Evolutionary conservation across 2,888 invertebrate species (phyloP), one percentile per base, ranked within the genome.

Genomic region (Spisula subtruncata): DNA sequence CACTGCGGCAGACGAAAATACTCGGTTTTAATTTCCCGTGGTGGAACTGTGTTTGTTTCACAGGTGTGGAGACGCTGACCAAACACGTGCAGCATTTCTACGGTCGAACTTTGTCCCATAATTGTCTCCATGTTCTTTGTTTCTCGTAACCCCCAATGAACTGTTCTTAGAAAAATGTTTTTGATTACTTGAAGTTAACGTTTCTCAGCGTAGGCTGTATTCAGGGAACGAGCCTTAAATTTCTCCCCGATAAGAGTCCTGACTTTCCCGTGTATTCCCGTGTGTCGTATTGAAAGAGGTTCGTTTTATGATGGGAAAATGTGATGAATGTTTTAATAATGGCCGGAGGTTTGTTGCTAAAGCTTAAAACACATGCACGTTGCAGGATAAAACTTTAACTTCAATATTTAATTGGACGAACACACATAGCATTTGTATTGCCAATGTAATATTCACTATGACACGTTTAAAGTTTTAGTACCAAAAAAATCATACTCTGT

Each of bases 21-120:
- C 60, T 75, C 79, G 71, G 60, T 88, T 88, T 88, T 88, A 88
- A 88, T 88, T 88, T 88, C 87, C 87, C 83, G 66, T 79, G 54
- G 84, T 83, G 83, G 83, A 84, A 83, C 56, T 60, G 56, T 35
- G 80, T 79, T 54, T 86, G 60, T 83, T 80, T 18, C 87, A 84
- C 87, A 88, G 87, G 87, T 88, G 87, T 80, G 60, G 29, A 25
- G 75, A 51, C 80, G 46, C 35, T 81, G 83, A 80, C 83, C 83
- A 29, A 35, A 60, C 87, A 83, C 87, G 87, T 88, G 87, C 80
- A 5, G 1, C 12, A 8, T 60, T 80, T 46, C 20, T 16, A 80
- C 60, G 87, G 80, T 83, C 83, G 56, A 71, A 66, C 81, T 81
- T 81, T 81, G 86, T 86, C 86, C 81, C 75, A 86, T 86, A 81